phyloP scores from a whole-genome alignment of 1,140 invertebrate species.

The Cryptotermes secundus region DNA sequence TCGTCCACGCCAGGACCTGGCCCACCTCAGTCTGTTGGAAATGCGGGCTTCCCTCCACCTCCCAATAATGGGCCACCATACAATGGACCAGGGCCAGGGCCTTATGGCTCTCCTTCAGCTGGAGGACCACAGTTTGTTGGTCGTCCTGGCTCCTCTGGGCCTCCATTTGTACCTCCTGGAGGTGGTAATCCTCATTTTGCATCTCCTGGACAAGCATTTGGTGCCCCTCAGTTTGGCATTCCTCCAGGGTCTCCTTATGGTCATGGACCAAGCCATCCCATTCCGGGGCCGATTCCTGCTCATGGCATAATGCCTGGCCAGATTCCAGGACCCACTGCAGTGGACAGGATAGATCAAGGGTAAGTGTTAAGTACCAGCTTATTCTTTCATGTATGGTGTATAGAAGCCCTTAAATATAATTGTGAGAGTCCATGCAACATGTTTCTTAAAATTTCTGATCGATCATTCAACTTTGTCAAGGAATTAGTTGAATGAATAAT shows the following conservation, averaged over 20 bases:
- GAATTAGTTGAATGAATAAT: too few relatives aligned
- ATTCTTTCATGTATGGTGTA: background rate
- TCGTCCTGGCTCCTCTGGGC: slow-evolving; percentile 66
- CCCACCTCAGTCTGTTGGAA: slow-evolving; percentile 52
- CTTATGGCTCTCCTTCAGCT: slow-evolving; percentile 65
- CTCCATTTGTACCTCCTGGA: slow-evolving; percentile 63
- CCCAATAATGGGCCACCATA: slow-evolving; percentile 63
- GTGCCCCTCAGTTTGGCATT: slow-evolving; percentile 64
- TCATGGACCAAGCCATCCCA: slow-evolving; percentile 58
- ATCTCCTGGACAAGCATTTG: slow-evolving; percentile 62
- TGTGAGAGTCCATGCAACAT: too few relatives aligned
- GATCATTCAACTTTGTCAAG: too few relatives aligned
- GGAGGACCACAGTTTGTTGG: slow-evolving; percentile 63
- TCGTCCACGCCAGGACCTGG: slow-evolving; percentile 70
- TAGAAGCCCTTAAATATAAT: too few relatives aligned
- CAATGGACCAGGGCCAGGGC: slow-evolving; percentile 61
- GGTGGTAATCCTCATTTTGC: slow-evolving; percentile 64
- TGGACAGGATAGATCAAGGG: slow-evolving; percentile 72
- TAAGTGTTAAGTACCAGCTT: slow-evolving; percentile 48
- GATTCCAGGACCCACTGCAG: slow-evolving; percentile 66
- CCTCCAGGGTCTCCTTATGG: slow-evolving; percentile 69
- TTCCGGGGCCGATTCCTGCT: slow-evolving; percentile 43
- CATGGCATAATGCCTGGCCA: slow-evolving; percentile 52
- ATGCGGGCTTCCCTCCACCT: slow-evolving; percentile 61
- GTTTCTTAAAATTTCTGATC: too few relatives aligned